Percentiles rank a stretch among this genome's conserved stretches.
phyloP scores from a whole-genome alignment of 2,888 invertebrate species.

The Perithous albicinctus region DNA sequence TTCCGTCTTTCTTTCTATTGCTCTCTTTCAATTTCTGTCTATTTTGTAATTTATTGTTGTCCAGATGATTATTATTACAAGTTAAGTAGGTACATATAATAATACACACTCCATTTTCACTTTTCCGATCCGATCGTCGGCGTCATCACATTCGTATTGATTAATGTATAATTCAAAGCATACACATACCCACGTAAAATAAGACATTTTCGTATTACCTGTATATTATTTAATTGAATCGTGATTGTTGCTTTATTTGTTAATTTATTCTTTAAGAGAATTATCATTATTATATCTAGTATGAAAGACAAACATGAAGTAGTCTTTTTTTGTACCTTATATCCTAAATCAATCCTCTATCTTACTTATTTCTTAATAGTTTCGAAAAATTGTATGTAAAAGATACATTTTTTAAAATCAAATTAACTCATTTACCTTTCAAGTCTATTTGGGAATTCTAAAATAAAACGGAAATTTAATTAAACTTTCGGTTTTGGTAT shows the following conservation, averaged over 20 bases:
- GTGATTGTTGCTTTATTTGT: conserved; percentile 67
- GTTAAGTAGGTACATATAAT: conserved; percentile 54
- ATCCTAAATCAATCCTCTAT: not conserved
- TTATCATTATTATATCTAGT: conserved; percentile 15
- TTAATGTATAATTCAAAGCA: conserved; percentile 6
- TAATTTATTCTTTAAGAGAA: conserved; percentile 69
- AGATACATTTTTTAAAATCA: too few relatives aligned
- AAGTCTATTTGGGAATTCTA: too few relatives aligned
- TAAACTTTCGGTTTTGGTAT: too few relatives aligned
- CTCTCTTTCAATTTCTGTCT: too few relatives aligned
- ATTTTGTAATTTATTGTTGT: conserved; percentile 63
- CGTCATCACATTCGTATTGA: conserved; percentile 2
- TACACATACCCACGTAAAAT: not conserved
- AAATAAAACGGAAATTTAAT: too few relatives aligned
- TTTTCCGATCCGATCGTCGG: not conserved
- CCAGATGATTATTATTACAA: conserved; percentile 57
- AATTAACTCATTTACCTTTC: too few relatives aligned
- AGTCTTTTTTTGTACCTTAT: not conserved
- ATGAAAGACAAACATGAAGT: conserved; percentile 17
- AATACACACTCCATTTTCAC: conserved; percentile 12
- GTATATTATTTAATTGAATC: conserved; percentile 70
- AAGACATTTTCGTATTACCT: conserved; percentile 9
- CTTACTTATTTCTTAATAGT: not conserved
- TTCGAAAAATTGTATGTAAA: too few relatives aligned
- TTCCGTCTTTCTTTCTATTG: conserved; percentile 1